A percentile compares a stretch with the other conserved stretches of the same genome.
Conservation (phyloP, 2,888 invertebrate species). For the Rhagophthalmus giganteus region DNA sequence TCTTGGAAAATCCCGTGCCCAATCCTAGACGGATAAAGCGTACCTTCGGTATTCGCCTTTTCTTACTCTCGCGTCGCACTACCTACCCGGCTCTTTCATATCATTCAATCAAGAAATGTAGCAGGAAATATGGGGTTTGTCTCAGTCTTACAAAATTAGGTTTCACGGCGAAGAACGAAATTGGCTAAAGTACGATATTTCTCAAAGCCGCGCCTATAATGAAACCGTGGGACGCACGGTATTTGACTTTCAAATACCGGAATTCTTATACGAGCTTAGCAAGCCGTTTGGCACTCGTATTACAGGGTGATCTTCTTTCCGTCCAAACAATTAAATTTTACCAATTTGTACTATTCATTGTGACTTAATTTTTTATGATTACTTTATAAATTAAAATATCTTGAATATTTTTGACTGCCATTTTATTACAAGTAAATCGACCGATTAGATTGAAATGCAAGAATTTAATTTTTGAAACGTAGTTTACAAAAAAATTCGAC, state of each 20-base stretch:
- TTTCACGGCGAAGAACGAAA: constrained; percentile 48
- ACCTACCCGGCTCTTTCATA: constrained; percentile 34
- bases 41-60: constrained; percentile 22
- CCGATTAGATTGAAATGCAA: too few species aligned
- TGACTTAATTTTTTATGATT: too few species aligned
- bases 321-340: background rate
- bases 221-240: constrained; percentile 47
- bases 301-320: constrained; percentile 20
- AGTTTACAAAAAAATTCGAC: too few species aligned
- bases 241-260: constrained; percentile 54
- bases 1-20: constrained; percentile 29
- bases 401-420: too few species aligned
- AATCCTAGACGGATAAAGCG: constrained; percentile 28
- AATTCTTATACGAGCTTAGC: constrained; percentile 45
- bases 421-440: too few species aligned
- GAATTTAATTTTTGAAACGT: too few species aligned
- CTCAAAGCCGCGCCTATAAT: constrained; percentile 51
- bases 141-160: constrained; percentile 52
- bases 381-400: too few species aligned
- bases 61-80: constrained; percentile 15
- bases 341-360: too few species aligned
- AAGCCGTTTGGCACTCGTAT: constrained; percentile 16
- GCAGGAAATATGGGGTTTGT: constrained; percentile 53
- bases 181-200: constrained; percentile 52
- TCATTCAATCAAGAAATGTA: constrained; percentile 53